These are phyloP conservation scores for Craseonycteris thonglongyai DNA, from an alignment of 2,113 vertebrate genomes.

Conservation along the genomic window DNA sequence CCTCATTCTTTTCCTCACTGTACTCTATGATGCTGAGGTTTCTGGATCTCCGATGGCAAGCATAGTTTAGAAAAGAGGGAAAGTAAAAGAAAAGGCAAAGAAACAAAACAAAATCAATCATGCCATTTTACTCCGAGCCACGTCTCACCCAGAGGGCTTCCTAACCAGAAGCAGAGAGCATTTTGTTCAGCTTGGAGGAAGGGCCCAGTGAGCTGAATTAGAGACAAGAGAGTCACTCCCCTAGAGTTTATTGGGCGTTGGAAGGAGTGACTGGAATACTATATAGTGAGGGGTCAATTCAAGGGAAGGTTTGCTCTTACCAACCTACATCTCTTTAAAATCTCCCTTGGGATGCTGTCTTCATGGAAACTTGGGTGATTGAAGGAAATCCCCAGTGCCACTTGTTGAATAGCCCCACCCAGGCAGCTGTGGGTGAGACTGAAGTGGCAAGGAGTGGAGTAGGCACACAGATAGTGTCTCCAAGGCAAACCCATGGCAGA, in stretches of 20 bases:
- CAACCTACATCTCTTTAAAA: neutral
- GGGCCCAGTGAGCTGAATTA: neutral
- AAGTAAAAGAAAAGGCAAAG: no score
- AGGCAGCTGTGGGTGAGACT: neutral
- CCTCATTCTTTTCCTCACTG: neutral
- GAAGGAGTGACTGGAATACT: neutral
- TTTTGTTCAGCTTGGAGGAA: neutral
- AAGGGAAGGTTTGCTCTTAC: neutral
- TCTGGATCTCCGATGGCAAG: neutral
- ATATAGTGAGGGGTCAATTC: neutral
- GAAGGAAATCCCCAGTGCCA: neutral
- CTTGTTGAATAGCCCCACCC: slow-evolving; percentile 47
- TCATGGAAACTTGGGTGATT: neutral
- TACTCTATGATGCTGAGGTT: neutral
- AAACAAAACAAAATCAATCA: neutral
- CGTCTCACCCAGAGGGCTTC: neutral
- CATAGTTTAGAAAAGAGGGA: neutral
- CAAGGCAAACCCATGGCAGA: neutral
- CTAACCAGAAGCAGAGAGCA: neutral
- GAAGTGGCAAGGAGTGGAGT: neutral
- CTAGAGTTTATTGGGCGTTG: neutral
- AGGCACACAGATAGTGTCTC: neutral
- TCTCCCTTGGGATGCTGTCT: neutral
- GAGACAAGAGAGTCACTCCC: neutral
- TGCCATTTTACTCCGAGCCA: neutral